Evolutionary conservation across 1,140 invertebrate genomes (phyloP), one percentile per base, ranked within the genome.

Genomic region (Drosophila athabasca): DNA sequence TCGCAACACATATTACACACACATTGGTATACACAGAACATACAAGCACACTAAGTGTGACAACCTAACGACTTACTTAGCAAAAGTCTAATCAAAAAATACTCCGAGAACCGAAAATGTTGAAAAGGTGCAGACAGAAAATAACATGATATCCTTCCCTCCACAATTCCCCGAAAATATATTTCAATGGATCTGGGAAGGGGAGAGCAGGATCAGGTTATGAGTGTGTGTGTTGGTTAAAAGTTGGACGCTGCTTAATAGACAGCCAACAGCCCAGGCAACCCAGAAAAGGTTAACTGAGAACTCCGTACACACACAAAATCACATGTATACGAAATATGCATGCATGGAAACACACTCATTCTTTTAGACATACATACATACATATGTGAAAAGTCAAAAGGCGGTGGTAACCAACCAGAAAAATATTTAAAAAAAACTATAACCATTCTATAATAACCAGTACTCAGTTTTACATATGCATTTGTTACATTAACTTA

Each of bases 31-130:
- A n/a, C n/a, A n/a, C 17, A 19, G 17, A 19, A 19, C 17, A 19
- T 19, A 19, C 17, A 79, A 87, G n/a, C n/a, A n/a, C n/a, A n/a
- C n/a, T n/a, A n/a, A n/a, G 74, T 78, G 74, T 79, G 82, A 82
- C 75, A 87, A 85, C 82, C 78, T 87, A 87, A 85, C 77, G 74
- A 87, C 82, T 85, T 85, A 85, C 69, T 85, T 85, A 87, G 73
- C 81, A 78, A 85, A 85, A 53, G 59, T 46, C 31, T 19, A 65
- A 64, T 73, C 29, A 66, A 22, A 44, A 13, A 19, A 19, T 19
- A 19, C 17, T 19, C 17, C 17, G 17, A 49, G 24, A 19, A 15
- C 13, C 8, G 6, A 43, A 69, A 69, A 53, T 24, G 26, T 19
- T 50, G 59, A 50, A 66, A 62, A 81, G 72, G 62, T 78, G 73